Evolutionary conservation across 2,888 invertebrate genomes (phyloP).

Genomic region (Latrodectus elegans): DNA sequence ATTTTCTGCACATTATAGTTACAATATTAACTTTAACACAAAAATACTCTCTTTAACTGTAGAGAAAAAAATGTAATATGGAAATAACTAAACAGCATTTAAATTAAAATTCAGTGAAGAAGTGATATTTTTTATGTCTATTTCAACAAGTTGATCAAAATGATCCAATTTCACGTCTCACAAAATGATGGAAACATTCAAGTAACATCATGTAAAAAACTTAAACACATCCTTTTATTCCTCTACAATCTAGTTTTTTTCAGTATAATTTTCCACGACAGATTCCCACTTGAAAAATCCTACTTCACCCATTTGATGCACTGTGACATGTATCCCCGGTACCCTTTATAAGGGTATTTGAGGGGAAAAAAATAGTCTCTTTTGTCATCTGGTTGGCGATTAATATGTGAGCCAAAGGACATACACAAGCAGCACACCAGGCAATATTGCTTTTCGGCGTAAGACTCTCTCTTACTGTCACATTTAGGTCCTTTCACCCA

Average conservation of each 20-base stretch:
- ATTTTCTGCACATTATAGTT: too few relatives aligned
- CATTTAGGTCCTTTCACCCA: constrained; percentile 25
- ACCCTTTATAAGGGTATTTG: not conserved
- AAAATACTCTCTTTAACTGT: too few relatives aligned
- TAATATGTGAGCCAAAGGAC: constrained; percentile 18
- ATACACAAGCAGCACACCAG: constrained; percentile 13
- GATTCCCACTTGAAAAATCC: constrained; percentile 43
- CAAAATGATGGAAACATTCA: not conserved
- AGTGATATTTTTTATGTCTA: too few relatives aligned
- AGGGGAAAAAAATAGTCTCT: not conserved
- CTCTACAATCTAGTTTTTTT: too few relatives aligned
- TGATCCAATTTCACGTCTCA: not conserved
- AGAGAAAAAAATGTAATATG: too few relatives aligned
- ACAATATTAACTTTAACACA: too few relatives aligned
- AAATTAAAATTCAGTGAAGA: too few relatives aligned
- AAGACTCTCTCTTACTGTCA: constrained; percentile 36
- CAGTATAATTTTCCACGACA: not conserved
- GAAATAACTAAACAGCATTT: too few relatives aligned
- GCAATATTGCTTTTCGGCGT: constrained; percentile 37
- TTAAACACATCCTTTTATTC: too few relatives aligned
- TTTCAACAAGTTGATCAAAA: too few relatives aligned
- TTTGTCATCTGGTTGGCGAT: constrained; percentile 1
- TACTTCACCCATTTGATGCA: constrained; percentile 27
- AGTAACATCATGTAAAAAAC: not conserved
- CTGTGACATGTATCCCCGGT: constrained; percentile 16